Conservation (phyloP, 2,113 vertebrate genomes). For the Balaeniceps rex region DNA sequence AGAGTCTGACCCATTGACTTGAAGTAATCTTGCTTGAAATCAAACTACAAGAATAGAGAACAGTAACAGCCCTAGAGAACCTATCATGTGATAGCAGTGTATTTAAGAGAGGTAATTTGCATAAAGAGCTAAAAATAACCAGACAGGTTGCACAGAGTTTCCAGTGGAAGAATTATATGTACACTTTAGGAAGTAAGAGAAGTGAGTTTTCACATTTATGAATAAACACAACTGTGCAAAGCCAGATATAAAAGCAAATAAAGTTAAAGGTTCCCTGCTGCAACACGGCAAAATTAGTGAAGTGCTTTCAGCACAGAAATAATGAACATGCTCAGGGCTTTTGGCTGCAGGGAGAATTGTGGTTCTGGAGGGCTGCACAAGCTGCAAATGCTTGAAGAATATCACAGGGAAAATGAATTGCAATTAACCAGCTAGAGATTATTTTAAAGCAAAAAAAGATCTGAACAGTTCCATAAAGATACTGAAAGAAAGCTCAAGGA, state of each 20-base stretch:
- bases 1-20: neutral
- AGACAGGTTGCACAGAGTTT: neutral
- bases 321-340: neutral
- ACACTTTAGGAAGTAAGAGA: neutral
- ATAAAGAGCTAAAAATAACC: constrained; percentile 5
- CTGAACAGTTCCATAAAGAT: neutral
- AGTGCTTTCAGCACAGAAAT: neutral
- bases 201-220: neutral
- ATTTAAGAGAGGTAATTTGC: neutral
- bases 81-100: neutral
- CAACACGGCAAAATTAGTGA: neutral
- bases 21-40: neutral
- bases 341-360: constrained; percentile 18
- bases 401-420: neutral
- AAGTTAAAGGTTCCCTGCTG: constrained; percentile 21
- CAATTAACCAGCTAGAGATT: neutral
- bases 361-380: constrained; percentile 4
- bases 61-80: neutral
- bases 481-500: neutral
- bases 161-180: neutral
- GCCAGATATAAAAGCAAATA: constrained; percentile 9
- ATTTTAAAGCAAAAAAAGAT: neutral
- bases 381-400: neutral
- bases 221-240: neutral
- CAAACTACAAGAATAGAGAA: neutral